Percentiles rank a stretch among this genome's conserved stretches.
These are phyloP conservation scores for Sepiola atlantica DNA, from an alignment of 2,888 invertebrate genomes.

Conservation along the genomic window DNA sequence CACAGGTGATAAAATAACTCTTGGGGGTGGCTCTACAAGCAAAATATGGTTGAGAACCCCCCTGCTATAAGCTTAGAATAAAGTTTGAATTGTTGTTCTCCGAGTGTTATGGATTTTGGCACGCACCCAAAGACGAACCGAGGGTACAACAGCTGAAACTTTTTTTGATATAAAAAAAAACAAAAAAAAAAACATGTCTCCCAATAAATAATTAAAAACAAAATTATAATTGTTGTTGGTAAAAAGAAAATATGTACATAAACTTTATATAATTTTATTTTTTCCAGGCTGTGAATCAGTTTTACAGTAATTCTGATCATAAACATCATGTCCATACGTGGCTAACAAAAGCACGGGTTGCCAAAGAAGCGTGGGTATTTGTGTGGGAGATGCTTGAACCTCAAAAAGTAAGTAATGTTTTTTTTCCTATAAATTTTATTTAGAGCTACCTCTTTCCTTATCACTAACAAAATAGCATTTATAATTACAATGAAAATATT, in stretches of 20 bases:
- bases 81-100: too few relatives aligned
- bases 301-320: constrained; percentile 68
- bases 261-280: not conserved
- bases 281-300: constrained; percentile 70
- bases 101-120: too few relatives aligned
- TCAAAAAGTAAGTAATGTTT: constrained; percentile 80
- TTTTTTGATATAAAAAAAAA: too few relatives aligned
- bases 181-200: too few relatives aligned
- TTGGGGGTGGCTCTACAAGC: too few relatives aligned
- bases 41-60: too few relatives aligned
- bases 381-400: constrained; percentile 91
- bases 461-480: not conserved
- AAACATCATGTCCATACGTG: constrained; percentile 81
- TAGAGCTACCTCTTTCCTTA: not conserved
- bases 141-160: too few relatives aligned
- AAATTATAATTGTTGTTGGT: too few relatives aligned
- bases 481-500: not conserved
- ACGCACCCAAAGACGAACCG: too few relatives aligned
- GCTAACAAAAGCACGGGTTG: constrained; percentile 89
- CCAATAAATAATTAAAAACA: too few relatives aligned
- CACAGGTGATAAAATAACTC: too few relatives aligned
- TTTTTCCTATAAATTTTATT: not conserved
- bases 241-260: not conserved
- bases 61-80: too few relatives aligned
- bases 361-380: constrained; percentile 92